These are phyloP conservation scores for Acleris holmiana DNA, from an alignment of 2,888 invertebrate genomes.

Conservation along the genomic window DNA sequence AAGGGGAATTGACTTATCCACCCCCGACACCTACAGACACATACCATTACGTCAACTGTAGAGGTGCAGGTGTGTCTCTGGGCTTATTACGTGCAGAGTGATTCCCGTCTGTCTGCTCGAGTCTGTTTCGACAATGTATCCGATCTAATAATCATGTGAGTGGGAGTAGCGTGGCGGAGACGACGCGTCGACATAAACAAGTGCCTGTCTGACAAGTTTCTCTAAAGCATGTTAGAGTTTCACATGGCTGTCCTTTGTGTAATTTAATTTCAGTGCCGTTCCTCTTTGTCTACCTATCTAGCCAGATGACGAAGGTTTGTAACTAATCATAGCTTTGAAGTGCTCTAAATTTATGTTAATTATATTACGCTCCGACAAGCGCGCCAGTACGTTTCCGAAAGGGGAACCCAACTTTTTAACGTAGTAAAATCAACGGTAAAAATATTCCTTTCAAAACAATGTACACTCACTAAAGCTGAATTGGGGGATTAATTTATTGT, in stretches of 20 bases:
- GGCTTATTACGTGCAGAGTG: constrained; percentile 31
- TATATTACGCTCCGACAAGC: constrained; percentile 17
- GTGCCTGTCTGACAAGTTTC: constrained; percentile 56
- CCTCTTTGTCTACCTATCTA: constrained; percentile 25
- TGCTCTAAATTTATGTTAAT: constrained; percentile 22
- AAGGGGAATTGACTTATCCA: not conserved
- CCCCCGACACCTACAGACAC: not conserved
- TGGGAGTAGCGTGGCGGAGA: constrained; percentile 40
- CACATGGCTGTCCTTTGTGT: constrained; percentile 30
- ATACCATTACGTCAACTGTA: constrained; percentile 10
- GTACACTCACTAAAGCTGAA: constrained; percentile 43
- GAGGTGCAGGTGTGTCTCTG: constrained; percentile 28
- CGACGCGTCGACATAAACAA: constrained; percentile 49
- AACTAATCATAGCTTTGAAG: constrained; percentile 30
- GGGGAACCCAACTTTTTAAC: constrained; percentile 4
- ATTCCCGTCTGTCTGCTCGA: constrained; percentile 16
- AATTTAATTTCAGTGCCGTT: constrained; percentile 26
- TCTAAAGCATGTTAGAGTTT: constrained; percentile 42
- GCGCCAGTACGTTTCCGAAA: not conserved
- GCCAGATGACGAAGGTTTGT: constrained; percentile 26
- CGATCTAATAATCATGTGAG: constrained; percentile 31
- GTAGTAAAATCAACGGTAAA: constrained; percentile 9
- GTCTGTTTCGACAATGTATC: constrained; percentile 33
- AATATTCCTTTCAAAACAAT: constrained; percentile 38
- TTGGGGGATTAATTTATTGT: constrained; percentile 62